Conservation (phyloP, 2,888 invertebrate species). For the Priocnemis perturbator region DNA sequence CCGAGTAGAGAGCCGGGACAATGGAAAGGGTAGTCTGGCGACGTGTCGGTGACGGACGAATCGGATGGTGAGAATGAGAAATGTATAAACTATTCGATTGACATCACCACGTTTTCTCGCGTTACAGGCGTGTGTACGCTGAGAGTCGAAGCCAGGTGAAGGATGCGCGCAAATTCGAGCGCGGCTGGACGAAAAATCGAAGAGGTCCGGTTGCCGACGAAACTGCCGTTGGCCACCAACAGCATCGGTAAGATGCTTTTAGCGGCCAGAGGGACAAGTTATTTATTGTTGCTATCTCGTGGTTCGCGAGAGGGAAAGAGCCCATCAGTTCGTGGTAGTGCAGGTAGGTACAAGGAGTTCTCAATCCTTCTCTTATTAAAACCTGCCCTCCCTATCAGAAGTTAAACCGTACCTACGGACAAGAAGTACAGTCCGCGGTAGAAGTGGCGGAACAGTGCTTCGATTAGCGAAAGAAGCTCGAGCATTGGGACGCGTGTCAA, state of each 20-base stretch:
- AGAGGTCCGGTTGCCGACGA: too few species aligned
- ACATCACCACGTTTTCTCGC: too few species aligned
- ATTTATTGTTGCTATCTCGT: constrained; percentile 73
- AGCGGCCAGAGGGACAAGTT: constrained; percentile 60
- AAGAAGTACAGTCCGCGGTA: constrained; percentile 62
- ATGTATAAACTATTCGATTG: too few species aligned
- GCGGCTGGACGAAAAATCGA: too few species aligned
- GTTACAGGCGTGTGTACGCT: too few species aligned
- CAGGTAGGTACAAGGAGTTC: constrained; percentile 64
- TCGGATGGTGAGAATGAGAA: too few species aligned
- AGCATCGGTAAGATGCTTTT: constrained; percentile 69
- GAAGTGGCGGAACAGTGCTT: constrained; percentile 41
- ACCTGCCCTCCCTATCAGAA: constrained; percentile 72
- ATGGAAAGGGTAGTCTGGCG: too few species aligned
- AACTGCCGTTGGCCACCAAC: constrained; percentile 41
- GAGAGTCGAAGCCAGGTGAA: too few species aligned
- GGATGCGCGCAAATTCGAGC: too few species aligned
- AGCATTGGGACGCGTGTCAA: too few species aligned
- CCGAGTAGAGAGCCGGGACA: too few species aligned
- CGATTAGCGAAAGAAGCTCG: neutral
- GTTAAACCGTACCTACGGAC: constrained; percentile 60
- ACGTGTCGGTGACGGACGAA: too few species aligned
- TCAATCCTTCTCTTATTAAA: constrained; percentile 74
- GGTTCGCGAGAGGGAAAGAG: constrained; percentile 55
- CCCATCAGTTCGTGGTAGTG: constrained; percentile 53